Evolutionary conservation across 1,140 invertebrate genomes (phyloP), one percentile per base, ranked within the genome.

Genomic region (Caenorhabditis brenneri): DNA sequence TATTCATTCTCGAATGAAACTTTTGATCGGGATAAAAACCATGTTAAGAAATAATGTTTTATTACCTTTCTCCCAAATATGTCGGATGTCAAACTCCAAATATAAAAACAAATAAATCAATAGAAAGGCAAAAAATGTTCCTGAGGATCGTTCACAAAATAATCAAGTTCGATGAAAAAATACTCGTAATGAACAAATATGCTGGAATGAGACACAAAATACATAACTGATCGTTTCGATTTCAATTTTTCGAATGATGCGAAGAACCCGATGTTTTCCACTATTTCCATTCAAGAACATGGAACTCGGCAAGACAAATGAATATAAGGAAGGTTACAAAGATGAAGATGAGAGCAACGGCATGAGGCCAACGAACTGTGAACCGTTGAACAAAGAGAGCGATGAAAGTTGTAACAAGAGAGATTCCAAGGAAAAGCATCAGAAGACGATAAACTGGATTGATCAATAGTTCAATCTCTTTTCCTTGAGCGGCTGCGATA

Each of bases 361-460:
- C 65, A 46, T 74, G 65, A 24, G 65, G 65, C 65, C 65, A 74
- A 0, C 36, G 12, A 2, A 74, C 65, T 22, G 36, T 42, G 22
- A 74, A 74, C 10, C 36, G 12, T 74, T 74, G 36, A 7, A 74
- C 15, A 36, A 74, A 74, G 9, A 74, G 65, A 10, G 65, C 82
- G 3, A 91, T 48, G 1, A 92, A 85, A 12, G 91, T 90, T 42
- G 91, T 90, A 5, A 92, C 27, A 3, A 93, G 87, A 82, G 91
- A 91, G 24, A 92, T 36, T 7, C 85, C 87, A 7, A 93, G 89
- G 60, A 91, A 91, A 4, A 84, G 53, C 2, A 84, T 29, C 10
- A 84, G 51, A 42, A 84, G 31, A 31, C 51, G 69, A 29, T 84
- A 79, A 12, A 84, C 74, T 31, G 53, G 48, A 39, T 49, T 80